Percentiles rank a stretch among this genome's conserved stretches.
Evolutionary conservation across 2,113 vertebrate genomes (phyloP).

Genomic region (Hydrolagus affinis): DNA sequence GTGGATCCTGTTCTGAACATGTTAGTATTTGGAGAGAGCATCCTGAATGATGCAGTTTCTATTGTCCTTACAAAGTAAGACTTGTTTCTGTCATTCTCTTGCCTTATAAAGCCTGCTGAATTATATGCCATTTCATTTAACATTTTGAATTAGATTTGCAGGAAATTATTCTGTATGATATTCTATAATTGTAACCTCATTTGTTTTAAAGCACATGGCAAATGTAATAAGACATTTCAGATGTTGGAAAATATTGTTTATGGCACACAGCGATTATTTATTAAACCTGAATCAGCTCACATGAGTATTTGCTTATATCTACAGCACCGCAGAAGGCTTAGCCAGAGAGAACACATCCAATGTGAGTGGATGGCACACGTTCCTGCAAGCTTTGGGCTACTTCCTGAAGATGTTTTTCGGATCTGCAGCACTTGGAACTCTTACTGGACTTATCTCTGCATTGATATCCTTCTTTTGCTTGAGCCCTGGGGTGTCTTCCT

Average conservation of each 20-base stretch:
- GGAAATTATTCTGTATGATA: not conserved
- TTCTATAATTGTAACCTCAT: not conserved
- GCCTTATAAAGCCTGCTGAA: not conserved
- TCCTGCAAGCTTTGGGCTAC: conserved; percentile 84
- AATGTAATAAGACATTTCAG: no score
- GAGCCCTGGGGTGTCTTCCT: not conserved
- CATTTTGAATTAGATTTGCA: not conserved
- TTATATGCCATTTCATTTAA: not conserved
- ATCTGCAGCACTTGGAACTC: conserved; percentile 88
- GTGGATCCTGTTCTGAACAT: conserved; percentile 97
- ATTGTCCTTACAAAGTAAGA: conserved; percentile 95
- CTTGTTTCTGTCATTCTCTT: conserved; percentile 29
- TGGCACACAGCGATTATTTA: no score
- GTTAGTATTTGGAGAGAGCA: conserved; percentile 97
- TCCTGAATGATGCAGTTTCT: conserved; percentile 93
- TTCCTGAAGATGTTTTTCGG: conserved; percentile 98
- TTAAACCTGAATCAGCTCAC: no score
- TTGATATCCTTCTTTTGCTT: conserved; percentile 76
- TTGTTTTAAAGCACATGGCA: no score
- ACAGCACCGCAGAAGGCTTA: conserved; percentile 92
- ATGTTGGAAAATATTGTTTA: no score
- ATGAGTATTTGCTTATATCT: conserved; percentile 38
- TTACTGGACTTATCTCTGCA: conserved; percentile 93
- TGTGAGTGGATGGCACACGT: conserved; percentile 87
- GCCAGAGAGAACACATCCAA: conserved; percentile 72